Base-by-base conservation (phyloP, 1,140 invertebrate species). In the Pogonomyrmex californicus region DNA sequence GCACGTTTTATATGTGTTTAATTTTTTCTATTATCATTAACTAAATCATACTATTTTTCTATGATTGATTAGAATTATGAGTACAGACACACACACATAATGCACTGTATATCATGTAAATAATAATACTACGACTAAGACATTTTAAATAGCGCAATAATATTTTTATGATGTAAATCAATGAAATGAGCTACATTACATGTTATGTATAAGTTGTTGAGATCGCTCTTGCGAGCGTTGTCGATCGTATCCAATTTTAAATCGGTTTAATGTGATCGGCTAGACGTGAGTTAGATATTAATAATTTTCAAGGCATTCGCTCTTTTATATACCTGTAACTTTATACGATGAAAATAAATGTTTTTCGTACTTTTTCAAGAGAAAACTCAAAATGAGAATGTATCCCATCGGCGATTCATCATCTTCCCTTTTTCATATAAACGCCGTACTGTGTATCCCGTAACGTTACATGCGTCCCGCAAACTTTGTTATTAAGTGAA, bases 401-500 rank as follows among this genome's bases (percentile, higher is more conserved):
- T 41, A 47, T 73, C 41, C 41, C 4, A 71, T 60, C 17, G 4
- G n/a, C 41, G n/a, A 49, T 56, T 81, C 36, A 44, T 68, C 79
- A 49, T 75, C 1, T n/a, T 14, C 7, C 38, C 73, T 44, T 86
- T 58, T 49, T 47, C 47, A 76, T 30, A 49, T 38, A 51, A 33
- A 65, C 44, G 77, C 68, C 76, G 82, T 41, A 62, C 54, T 73
- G 56, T 86, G 78, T 78, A 89, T 85, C 87, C 76, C 75, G 63
- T 58, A 87, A 87, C 85, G 88, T 89, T 85, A 82, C 56, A 85
- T 65, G 51, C 71, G 65, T 77, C 62, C 60, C 49, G 36, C 60
- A 75, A 91, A 92, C 91, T 92, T 92, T 92, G 85, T 92, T 92
- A 91, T 90, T 90, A 91, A 92, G 90, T 91, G 83, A 92, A 91